These are phyloP conservation scores for Salvelinus fontinalis DNA, from an alignment of 2,113 vertebrate genomes.

Conservation along the genomic window DNA sequence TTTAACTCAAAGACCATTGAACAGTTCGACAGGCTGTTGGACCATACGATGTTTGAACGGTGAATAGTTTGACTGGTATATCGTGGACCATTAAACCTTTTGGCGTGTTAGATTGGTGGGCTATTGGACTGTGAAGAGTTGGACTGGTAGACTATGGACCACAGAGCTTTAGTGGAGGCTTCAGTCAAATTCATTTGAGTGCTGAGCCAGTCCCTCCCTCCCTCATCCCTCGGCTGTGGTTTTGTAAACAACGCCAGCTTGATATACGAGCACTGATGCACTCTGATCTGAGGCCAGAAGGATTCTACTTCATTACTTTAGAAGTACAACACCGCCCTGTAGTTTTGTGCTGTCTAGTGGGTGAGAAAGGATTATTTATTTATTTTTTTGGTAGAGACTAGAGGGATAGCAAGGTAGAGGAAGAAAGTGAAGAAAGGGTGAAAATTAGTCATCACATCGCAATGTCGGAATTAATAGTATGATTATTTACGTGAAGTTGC, in stretches of 20 bases:
- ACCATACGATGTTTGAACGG: slow-evolving; percentile 15
- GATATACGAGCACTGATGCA: slow-evolving; percentile 45
- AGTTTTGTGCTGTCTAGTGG: slow-evolving; percentile 18
- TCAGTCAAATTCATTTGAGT: slow-evolving; percentile 51
- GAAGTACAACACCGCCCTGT: slow-evolving; percentile 31
- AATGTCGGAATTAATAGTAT: slow-evolving; percentile 8
- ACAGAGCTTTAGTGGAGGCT: slow-evolving; percentile 46
- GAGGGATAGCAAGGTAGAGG: slow-evolving; percentile 1
- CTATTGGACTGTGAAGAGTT: slow-evolving; percentile 16
- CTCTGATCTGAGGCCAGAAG: slow-evolving; percentile 47
- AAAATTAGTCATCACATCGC: slow-evolving; percentile 14
- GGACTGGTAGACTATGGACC: slow-evolving; percentile 30
- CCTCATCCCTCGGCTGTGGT: slow-evolving; percentile 32
- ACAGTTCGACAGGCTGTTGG: slow-evolving; percentile 5
- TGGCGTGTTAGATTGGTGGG: slow-evolving; percentile 26
- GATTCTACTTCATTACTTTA: slow-evolving; percentile 44
- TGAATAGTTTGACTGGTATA: slow-evolving; percentile 23
- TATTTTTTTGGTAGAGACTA: slow-evolving; percentile 17
- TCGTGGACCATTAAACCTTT: slow-evolving; percentile 26
- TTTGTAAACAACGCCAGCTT: slow-evolving; percentile 61
- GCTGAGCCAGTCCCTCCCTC: slow-evolving; percentile 34
- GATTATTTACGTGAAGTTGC: slow-evolving; percentile 10
- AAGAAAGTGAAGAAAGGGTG: slow-evolving; percentile 15
- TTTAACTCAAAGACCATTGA: slow-evolving; percentile 19
- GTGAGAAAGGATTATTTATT: slow-evolving; percentile 33